Evolutionary conservation across 2,113 vertebrate genomes (phyloP).

Genomic region (Heteronetta atricapilla): DNA sequence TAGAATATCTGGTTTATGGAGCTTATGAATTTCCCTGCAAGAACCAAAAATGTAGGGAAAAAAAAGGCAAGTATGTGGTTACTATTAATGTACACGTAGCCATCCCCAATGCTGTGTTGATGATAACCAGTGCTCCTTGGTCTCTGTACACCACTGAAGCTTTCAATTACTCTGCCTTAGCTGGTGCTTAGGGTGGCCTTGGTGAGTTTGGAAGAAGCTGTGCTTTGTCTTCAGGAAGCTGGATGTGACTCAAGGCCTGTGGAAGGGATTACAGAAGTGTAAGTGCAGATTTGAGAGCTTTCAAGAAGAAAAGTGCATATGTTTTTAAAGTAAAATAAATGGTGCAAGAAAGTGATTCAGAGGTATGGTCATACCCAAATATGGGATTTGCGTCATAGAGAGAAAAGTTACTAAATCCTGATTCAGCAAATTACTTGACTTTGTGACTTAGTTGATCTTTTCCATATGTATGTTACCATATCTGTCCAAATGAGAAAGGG

Average conservation of each 20-base stretch:
- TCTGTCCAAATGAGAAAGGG: background rate
- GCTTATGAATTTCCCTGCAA: background rate
- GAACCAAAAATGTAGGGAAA: background rate
- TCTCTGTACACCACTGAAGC: background rate
- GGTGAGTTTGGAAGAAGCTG: background rate
- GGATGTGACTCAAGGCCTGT: background rate
- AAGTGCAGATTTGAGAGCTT: background rate
- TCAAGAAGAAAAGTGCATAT: background rate
- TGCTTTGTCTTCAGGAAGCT: fast-evolving
- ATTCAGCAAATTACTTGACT: background rate
- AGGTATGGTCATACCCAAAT: background rate
- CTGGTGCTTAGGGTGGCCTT: background rate
- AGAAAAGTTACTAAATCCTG: background rate
- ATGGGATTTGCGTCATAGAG: background rate
- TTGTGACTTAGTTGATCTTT: background rate
- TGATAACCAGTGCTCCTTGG: background rate
- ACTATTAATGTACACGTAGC: background rate
- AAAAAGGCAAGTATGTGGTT: background rate
- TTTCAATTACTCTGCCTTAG: background rate
- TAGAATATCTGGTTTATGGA: background rate
- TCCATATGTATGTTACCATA: background rate
- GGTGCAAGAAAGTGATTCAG: background rate
- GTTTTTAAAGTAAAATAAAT: background rate
- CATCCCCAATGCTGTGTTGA: background rate
- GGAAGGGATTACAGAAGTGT: background rate